These are phyloP conservation scores for Florisuga fusca DNA, from an alignment of 2,797 vertebrate genomes.

Conservation along the genomic window DNA sequence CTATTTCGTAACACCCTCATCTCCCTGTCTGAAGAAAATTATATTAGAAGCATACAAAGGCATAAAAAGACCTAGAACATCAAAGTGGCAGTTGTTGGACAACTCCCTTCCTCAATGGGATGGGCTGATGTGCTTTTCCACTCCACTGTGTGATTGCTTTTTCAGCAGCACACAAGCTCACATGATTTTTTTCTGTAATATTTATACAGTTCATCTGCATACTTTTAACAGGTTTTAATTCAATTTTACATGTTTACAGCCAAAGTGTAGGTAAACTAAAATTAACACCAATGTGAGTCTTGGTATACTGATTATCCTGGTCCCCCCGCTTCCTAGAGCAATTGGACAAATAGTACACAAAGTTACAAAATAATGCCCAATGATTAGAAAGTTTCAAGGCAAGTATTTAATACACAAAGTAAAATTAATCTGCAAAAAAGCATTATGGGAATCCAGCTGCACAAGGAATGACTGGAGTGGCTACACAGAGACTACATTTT, in stretches of 20 bases:
- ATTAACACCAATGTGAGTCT: not conserved
- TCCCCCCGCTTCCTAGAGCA: not conserved
- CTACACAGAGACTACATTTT: not conserved
- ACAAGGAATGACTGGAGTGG: not conserved
- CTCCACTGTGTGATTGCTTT: not conserved
- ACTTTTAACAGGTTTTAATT: not conserved
- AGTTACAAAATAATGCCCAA: not conserved
- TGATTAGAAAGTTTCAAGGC: not conserved
- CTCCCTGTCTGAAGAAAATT: conserved; percentile 26
- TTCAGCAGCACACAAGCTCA: not conserved
- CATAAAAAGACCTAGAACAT: conserved; percentile 37
- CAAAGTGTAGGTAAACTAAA: not conserved
- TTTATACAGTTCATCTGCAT: not conserved
- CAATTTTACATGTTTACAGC: not conserved
- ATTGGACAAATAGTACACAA: not conserved
- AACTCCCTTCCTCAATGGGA: not conserved
- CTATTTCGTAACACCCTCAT: conserved; percentile 5
- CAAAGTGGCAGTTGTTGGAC: conserved; percentile 55
- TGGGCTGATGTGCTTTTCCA: conserved; percentile 25
- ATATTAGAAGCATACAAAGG: conserved; percentile 29
- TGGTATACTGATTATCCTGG: not conserved
- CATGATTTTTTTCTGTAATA: not conserved
- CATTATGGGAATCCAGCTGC: not conserved
- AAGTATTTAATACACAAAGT: not conserved
- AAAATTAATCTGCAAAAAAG: not conserved